Evolutionary conservation across 2,888 invertebrate species (phyloP).

Genomic region (Meganola albula): DNA sequence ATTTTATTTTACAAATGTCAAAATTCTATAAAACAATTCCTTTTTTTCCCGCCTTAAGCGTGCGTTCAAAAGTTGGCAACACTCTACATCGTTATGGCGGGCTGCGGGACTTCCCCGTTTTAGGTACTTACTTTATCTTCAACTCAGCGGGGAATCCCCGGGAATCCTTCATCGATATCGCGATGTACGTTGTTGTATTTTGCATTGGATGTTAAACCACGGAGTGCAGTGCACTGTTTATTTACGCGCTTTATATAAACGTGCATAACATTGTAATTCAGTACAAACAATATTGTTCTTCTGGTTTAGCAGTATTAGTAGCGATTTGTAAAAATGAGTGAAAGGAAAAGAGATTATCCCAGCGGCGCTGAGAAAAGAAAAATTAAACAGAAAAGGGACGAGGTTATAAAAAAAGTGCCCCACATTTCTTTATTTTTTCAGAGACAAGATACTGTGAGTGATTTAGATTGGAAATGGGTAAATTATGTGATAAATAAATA

Average conservation of each 20-base stretch:
- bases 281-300: slow-evolving; percentile 14
- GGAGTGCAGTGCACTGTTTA: slow-evolving; percentile 14
- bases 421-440: slow-evolving; percentile 19
- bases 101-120: too few species aligned
- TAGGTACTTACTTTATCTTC: too few species aligned
- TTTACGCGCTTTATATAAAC: slow-evolving; percentile 15
- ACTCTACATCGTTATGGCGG: too few species aligned
- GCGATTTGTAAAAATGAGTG: slow-evolving; percentile 19
- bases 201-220: slow-evolving; percentile 10
- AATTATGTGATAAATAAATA: too few species aligned
- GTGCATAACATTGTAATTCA: slow-evolving; percentile 16
- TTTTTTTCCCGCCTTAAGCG: too few species aligned
- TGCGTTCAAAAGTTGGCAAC: too few species aligned
- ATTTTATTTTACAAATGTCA: too few species aligned
- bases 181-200: slow-evolving; percentile 9
- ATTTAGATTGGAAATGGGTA: slow-evolving; percentile 15
- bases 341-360: slow-evolving; percentile 20
- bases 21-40: too few species aligned
- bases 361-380: slow-evolving; percentile 21
- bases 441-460: slow-evolving; percentile 15
- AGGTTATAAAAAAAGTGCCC: slow-evolving; percentile 21
- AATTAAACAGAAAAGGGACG: slow-evolving; percentile 22
- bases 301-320: slow-evolving; percentile 11
- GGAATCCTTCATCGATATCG: slow-evolving; percentile 11
- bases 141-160: too few species aligned